Percentiles rank a stretch among this genome's conserved stretches.
These are phyloP conservation scores for Pangasius krempfi DNA, from an alignment of 2,797 vertebrate species.

Conservation along the genomic window DNA sequence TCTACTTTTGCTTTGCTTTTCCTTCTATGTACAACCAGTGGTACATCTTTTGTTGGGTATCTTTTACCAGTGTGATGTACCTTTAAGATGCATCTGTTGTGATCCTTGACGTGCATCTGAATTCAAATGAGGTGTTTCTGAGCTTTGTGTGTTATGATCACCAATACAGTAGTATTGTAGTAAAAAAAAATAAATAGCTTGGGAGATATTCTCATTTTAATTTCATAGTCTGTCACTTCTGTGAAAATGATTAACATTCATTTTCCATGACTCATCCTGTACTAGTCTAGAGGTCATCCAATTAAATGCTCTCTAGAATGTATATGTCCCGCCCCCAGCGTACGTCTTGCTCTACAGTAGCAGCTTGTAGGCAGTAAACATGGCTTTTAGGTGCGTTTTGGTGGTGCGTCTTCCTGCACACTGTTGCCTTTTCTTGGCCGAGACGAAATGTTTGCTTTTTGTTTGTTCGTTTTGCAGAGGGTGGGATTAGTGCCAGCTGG, in stretches of 20 bases:
- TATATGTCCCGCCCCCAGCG: not conserved
- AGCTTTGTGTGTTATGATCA: not conserved
- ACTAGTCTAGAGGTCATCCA: not conserved
- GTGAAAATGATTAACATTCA: not conserved
- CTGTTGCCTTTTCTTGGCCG: not conserved
- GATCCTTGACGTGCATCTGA: not conserved
- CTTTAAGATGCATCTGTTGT: not conserved
- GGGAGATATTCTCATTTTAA: not conserved
- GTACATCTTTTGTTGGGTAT: not conserved
- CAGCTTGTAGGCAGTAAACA: no score
- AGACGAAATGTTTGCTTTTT: no score
- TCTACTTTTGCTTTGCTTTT: not conserved
- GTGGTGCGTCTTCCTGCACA: no score
- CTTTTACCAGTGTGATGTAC: not conserved
- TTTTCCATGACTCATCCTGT: not conserved
- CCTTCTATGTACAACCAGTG: not conserved
- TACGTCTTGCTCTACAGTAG: no score
- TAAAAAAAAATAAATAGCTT: not conserved
- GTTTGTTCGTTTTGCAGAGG: no score
- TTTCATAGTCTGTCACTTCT: not conserved
- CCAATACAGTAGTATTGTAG: not conserved
- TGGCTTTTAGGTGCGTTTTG: no score
- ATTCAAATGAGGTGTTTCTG: not conserved
- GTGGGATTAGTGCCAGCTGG: no score
- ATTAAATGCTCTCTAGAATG: not conserved